Conservation (phyloP, 2,888 invertebrate genomes). For the Isotomurus palustris region DNA sequence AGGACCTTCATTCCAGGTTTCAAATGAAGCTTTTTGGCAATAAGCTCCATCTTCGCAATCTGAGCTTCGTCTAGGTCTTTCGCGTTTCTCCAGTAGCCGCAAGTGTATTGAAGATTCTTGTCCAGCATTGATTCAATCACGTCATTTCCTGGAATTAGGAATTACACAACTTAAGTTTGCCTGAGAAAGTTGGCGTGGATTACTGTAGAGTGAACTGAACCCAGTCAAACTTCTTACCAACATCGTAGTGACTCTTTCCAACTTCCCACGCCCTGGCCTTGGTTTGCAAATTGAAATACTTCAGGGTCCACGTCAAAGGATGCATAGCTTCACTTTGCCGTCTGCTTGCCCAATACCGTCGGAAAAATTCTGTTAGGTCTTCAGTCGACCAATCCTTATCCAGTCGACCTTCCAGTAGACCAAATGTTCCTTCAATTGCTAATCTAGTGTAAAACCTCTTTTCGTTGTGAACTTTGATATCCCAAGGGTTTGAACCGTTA, state of each 20-base stretch:
- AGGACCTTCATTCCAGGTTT: constrained; percentile 36
- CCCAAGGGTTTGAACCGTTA: constrained; percentile 22
- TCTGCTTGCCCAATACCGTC: background rate
- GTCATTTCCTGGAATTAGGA: constrained; percentile 30
- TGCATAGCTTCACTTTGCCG: constrained; percentile 7
- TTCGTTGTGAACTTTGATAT: constrained; percentile 20
- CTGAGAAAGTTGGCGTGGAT: too few relatives aligned
- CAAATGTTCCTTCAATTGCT: constrained; percentile 17
- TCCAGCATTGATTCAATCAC: constrained; percentile 36
- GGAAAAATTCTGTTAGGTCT: constrained; percentile 18
- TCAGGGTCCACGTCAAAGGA: constrained; percentile 19
- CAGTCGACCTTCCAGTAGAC: constrained; percentile 19
- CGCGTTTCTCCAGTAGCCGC: constrained; percentile 41
- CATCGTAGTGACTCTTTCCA: constrained; percentile 24
- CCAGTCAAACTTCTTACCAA: constrained; percentile 9
- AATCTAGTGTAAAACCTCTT: constrained; percentile 14
- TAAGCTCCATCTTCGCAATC: constrained; percentile 30
- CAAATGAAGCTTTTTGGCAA: constrained; percentile 27
- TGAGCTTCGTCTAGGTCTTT: constrained; percentile 32
- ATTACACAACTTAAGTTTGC: too few relatives aligned
- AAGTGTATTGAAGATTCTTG: constrained; percentile 38
- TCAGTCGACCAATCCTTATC: constrained; percentile 27
- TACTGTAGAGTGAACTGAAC: background rate
- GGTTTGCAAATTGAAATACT: constrained; percentile 27
- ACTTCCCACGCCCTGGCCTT: constrained; percentile 23